These are phyloP conservation scores for Mionectes olivaceus DNA, from an alignment of 2,797 vertebrate genomes.

Conservation along the genomic window DNA sequence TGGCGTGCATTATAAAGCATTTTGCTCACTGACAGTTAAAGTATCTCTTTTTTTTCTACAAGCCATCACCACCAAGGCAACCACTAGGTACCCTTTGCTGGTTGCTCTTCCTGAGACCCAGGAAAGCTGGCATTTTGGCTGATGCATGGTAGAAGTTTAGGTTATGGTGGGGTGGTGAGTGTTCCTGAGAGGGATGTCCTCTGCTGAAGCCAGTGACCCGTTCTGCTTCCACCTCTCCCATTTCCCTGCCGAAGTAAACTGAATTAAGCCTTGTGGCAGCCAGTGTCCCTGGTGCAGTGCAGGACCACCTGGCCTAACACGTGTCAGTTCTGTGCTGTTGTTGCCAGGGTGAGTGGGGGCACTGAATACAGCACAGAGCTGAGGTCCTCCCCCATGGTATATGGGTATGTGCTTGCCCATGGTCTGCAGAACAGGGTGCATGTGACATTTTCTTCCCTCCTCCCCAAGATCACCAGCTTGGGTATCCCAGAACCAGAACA, in stretches of 20 bases:
- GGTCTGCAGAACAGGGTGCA: background rate
- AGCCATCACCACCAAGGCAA: background rate
- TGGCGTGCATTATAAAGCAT: background rate
- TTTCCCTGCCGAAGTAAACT: background rate
- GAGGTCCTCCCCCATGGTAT: background rate
- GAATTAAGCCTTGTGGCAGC: background rate
- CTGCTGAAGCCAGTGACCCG: background rate
- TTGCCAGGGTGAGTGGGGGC: background rate
- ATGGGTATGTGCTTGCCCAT: background rate
- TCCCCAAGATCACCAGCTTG: background rate
- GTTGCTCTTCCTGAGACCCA: background rate
- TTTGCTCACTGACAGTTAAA: background rate
- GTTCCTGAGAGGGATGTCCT: background rate
- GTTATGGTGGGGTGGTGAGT: rapidly evolving
- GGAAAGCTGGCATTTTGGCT: background rate
- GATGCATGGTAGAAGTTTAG: background rate
- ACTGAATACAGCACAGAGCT: background rate
- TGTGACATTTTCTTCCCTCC: rapidly evolving
- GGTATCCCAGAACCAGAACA: background rate
- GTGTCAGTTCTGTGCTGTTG: rapidly evolving
- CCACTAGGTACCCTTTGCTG: background rate
- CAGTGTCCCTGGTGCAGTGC: background rate
- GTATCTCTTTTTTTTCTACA: background rate
- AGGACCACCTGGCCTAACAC: background rate
- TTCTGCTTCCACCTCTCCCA: background rate